Evolutionary conservation across 2,888 invertebrate species (phyloP).

Genomic region (Allacma fusca): DNA sequence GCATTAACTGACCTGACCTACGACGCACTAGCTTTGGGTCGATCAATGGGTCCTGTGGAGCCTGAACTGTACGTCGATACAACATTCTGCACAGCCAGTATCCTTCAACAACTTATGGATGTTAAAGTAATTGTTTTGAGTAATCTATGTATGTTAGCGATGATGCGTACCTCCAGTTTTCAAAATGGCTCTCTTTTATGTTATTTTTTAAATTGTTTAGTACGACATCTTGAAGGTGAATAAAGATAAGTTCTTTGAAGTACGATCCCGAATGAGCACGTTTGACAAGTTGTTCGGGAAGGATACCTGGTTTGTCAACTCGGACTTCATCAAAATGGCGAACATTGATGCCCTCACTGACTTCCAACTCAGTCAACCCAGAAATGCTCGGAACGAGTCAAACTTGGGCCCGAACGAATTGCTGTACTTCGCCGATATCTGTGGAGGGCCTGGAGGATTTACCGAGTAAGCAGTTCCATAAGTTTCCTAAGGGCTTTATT

Average conservation of each 20-base stretch:
- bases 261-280: background rate
- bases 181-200: background rate
- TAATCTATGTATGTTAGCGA: too few species aligned
- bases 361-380: slow-evolving; percentile 87
- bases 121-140: slow-evolving; percentile 50
- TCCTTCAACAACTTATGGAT: slow-evolving; percentile 57
- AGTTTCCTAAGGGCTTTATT: background rate
- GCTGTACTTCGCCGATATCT: slow-evolving; percentile 94
- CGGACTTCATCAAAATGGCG: slow-evolving; percentile 91
- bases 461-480: slow-evolving; percentile 73
- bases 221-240: slow-evolving; percentile 23
- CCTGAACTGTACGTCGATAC: slow-evolving; percentile 57
- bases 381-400: slow-evolving; percentile 67
- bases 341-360: slow-evolving; percentile 92
- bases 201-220: background rate
- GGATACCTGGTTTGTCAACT: slow-evolving; percentile 78
- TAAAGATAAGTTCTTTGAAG: slow-evolving; percentile 29
- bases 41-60: slow-evolving; percentile 46
- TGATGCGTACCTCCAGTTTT: too few species aligned
- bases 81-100: slow-evolving; percentile 52
- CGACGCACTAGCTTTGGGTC: slow-evolving; percentile 52
- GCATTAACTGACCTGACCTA: slow-evolving; percentile 45
- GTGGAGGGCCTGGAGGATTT: slow-evolving; percentile 96
- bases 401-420: slow-evolving; percentile 65
- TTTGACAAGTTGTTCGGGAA: slow-evolving; percentile 33